Percentiles rank a stretch among this genome's conserved stretches.
phyloP scores from a whole-genome alignment of 2,888 invertebrate genomes.

The Leptinotarsa peninsularis region DNA sequence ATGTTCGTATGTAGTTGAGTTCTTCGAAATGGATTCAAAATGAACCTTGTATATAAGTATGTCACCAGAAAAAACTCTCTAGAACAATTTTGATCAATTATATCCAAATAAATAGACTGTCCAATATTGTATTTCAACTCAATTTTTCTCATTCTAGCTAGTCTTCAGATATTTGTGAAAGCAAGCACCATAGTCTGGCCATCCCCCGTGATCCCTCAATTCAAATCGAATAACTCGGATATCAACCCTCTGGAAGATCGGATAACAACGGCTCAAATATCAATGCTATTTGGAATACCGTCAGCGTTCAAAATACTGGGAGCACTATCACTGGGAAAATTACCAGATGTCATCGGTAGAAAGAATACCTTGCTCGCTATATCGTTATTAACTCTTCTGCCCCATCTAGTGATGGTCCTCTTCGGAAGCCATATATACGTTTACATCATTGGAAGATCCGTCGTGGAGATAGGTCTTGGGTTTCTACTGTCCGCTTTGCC shows the following conservation, averaged over 20 bases:
- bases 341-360: constrained; percentile 41
- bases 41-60: no score
- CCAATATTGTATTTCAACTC: no score
- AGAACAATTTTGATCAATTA: no score
- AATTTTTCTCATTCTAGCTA: constrained; percentile 56
- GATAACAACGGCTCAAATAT: constrained; percentile 44
- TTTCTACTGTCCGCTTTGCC: constrained; percentile 69
- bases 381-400: constrained; percentile 73
- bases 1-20: no score
- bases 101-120: no score
- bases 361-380: constrained; percentile 71
- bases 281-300: constrained; percentile 1
- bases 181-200: constrained; percentile 66
- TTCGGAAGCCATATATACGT: constrained; percentile 34
- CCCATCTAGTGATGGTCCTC: constrained; percentile 31
- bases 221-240: constrained; percentile 23
- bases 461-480: background rate
- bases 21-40: no score
- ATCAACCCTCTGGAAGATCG: constrained; percentile 55
- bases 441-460: constrained; percentile 65
- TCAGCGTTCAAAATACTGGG: constrained; percentile 36
- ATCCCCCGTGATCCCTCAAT: constrained; percentile 35
- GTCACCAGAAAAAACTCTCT: no score
- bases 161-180: constrained; percentile 61
- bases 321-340: constrained; percentile 33